Evolutionary conservation across 2,888 invertebrate species (phyloP), one percentile per base, ranked within the genome.

Genomic region (Amphimallon solstitiale): DNA sequence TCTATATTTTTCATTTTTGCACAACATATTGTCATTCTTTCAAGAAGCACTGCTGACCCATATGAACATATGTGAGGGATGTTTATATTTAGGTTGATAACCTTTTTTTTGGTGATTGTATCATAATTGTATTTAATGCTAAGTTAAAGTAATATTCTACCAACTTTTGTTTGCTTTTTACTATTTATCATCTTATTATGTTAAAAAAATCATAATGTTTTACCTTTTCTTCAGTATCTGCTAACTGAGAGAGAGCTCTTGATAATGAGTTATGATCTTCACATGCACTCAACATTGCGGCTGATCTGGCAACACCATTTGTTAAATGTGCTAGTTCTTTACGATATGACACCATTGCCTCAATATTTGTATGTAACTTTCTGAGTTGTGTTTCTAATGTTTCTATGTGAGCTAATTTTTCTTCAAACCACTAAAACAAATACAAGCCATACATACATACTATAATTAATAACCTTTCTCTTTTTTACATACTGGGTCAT

Each of bases 221-320:
- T 75, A 88, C 88, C 83, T 91, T 90, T 81, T 92, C 92, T 78
- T 94, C 91, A 1, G 92, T 89, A 80, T 97, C 97, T 0, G 97
- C 94, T 48, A 98, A 84, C 80, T 95, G 94, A 2, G 94, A 92
- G 12, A 98, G 85, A 1, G 95, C 96, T 74, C 95, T 86, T 0
- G 97, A 95, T 35, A 98, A 86, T 7, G 93, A 93, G 68, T 93
- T 94, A 78, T 97, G 95, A 76, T 97, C 95, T 82, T 98, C 98
- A 72, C 94, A 92, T 71, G 93, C 92, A 68, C 97, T 94, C 66
- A 98, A 85, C 87, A 97, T 91, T 0, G 95, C 95, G 35, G 92
- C 89, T 66, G 92, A 92, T 83, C 92, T 91, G n/a, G 94, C 93
- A 67, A 96, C 93, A 14, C 91, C 88, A 70, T 92, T 93, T 2